Percentiles rank a stretch among this genome's conserved stretches.
phyloP scores from a whole-genome alignment of 1,140 invertebrate genomes.

The Laupala kohalensis region DNA sequence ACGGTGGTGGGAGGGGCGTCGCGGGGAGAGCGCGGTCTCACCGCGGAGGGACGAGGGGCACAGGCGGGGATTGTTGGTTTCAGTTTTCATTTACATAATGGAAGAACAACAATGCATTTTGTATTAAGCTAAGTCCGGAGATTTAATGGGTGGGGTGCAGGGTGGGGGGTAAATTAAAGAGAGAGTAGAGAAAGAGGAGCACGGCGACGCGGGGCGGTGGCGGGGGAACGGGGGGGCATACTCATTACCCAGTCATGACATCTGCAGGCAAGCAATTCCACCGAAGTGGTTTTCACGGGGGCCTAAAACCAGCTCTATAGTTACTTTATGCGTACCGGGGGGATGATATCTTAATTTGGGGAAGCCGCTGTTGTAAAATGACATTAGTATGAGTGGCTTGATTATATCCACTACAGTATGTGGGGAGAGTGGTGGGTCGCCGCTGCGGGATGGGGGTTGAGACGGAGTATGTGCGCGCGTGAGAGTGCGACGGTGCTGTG shows the following conservation, averaged over 20 bases:
- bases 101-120: constrained; percentile 33
- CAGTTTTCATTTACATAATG: constrained; percentile 32
- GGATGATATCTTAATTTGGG: constrained; percentile 8
- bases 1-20: background rate
- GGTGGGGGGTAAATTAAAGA: constrained; percentile 7
- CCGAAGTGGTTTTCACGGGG: constrained; percentile 7
- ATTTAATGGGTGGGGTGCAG: constrained; percentile 24
- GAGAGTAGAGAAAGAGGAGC: constrained; percentile 6
- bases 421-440: background rate
- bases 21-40: background rate
- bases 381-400: constrained; percentile 6
- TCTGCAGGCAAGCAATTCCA: constrained; percentile 20
- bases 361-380: constrained; percentile 4
- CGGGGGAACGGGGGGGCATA: constrained; percentile 1
- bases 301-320: constrained; percentile 2
- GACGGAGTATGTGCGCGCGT: too few relatives aligned
- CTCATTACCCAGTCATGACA: constrained; percentile 25
- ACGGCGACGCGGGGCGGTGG: background rate
- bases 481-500: too few relatives aligned
- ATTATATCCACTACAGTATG: background rate
- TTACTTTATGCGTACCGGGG: constrained; percentile 3
- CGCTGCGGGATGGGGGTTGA: too few relatives aligned
- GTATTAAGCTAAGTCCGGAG: constrained; percentile 31
- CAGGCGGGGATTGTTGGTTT: constrained; percentile 19
- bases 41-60: too few relatives aligned